These are phyloP conservation scores for Rhogogaster chlorosoma DNA, from an alignment of 2,888 invertebrate species.

Conservation along the genomic window DNA sequence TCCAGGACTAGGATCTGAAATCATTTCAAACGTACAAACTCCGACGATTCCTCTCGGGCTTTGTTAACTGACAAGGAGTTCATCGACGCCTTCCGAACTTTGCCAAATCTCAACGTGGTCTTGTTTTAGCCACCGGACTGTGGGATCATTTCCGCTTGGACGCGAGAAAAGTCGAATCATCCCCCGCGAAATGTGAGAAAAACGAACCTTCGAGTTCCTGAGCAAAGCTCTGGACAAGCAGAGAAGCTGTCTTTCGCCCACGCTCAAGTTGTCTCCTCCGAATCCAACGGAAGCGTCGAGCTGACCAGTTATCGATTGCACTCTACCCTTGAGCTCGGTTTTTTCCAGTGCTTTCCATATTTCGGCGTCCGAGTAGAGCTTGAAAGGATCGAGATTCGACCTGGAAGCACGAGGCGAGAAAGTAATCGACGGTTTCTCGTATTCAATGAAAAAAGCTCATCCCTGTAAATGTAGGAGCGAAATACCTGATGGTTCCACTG, in stretches of 20 bases:
- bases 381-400: slow-evolving; percentile 78
- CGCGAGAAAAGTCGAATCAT: neutral
- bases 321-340: slow-evolving; percentile 76
- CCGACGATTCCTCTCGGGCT: neutral
- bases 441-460: too few relatives aligned
- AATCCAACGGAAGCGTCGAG: slow-evolving; percentile 78
- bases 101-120: neutral
- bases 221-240: slow-evolving; percentile 83
- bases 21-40: neutral
- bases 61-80: neutral
- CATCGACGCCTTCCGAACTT: neutral
- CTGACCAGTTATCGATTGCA: slow-evolving; percentile 72
- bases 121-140: neutral
- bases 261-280: slow-evolving; percentile 71
- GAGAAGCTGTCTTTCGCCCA: slow-evolving; percentile 82
- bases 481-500: slow-evolving; percentile 80
- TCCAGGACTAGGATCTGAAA: slow-evolving; percentile 80
- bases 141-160: neutral
- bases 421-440: neutral
- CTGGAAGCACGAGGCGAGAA: slow-evolving; percentile 65
- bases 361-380: slow-evolving; percentile 71
- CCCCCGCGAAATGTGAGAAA: neutral
- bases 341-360: slow-evolving; percentile 78
- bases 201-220: slow-evolving; percentile 77
- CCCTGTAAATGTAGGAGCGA: neutral